A percentile compares a stretch with the other conserved stretches of the same genome.
phyloP scores from a whole-genome alignment of 2,888 invertebrate genomes.

The Catotricha subobsoleta region DNA sequence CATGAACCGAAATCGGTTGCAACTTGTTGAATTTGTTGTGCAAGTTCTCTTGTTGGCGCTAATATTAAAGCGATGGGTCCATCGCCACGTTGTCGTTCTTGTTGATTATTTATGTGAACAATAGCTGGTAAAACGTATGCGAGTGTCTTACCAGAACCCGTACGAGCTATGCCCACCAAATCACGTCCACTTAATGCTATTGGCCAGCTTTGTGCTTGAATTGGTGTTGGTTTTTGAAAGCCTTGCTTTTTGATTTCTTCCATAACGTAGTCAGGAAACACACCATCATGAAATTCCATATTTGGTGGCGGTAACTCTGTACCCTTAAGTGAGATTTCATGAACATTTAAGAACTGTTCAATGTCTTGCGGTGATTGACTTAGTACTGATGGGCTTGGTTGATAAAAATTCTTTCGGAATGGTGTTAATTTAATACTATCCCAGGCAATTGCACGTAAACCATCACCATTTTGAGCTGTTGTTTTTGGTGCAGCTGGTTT shows the following conservation, averaged over 20 bases:
- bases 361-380: slow-evolving; percentile 47
- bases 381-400: slow-evolving; percentile 57
- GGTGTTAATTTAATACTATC: slow-evolving; percentile 61
- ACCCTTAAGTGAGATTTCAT: slow-evolving; percentile 80
- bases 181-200: slow-evolving; percentile 82
- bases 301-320: slow-evolving; percentile 69
- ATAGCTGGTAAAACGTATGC: slow-evolving; percentile 85
- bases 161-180: slow-evolving; percentile 91
- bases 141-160: slow-evolving; percentile 80
- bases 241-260: slow-evolving; percentile 62
- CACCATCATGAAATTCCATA: slow-evolving; percentile 75
- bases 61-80: slow-evolving; percentile 84
- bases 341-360: slow-evolving; percentile 55
- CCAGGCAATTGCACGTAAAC: slow-evolving; percentile 75
- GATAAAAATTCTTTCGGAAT: slow-evolving; percentile 87
- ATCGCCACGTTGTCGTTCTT: slow-evolving; percentile 66
- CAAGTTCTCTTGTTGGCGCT: slow-evolving; percentile 76
- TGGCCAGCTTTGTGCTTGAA: slow-evolving; percentile 93
- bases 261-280: slow-evolving; percentile 70
- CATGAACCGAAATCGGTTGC: slow-evolving; percentile 81
- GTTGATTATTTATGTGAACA: slow-evolving; percentile 86
- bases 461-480: slow-evolving; percentile 36
- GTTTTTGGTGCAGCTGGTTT: background rate
- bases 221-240: slow-evolving; percentile 77
- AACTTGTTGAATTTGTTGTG: slow-evolving; percentile 85